A percentile compares a stretch with the other conserved stretches of the same genome.
Conservation (phyloP, 1,140 invertebrate species). For the Plectrocnemia conspersa region DNA sequence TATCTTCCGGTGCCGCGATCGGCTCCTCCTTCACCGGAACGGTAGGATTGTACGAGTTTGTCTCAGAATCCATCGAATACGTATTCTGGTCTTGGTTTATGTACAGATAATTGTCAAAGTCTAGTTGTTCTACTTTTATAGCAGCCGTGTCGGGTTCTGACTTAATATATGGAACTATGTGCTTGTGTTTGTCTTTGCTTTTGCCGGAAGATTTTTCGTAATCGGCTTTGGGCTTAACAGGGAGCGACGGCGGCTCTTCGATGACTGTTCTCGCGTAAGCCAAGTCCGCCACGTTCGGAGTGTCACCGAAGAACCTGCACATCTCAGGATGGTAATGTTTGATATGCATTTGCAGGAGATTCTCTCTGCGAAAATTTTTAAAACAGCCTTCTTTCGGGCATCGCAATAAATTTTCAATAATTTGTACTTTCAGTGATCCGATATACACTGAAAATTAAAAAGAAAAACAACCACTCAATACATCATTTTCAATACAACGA, state of each 20-base stretch:
- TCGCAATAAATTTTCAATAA: constrained; percentile 65
- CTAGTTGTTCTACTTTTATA: constrained; percentile 35
- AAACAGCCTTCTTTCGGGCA: constrained; percentile 79
- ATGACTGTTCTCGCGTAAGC: constrained; percentile 72
- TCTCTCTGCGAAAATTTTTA: constrained; percentile 87
- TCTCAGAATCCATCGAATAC: no score
- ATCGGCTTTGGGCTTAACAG: constrained; percentile 43
- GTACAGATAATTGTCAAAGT: constrained; percentile 35
- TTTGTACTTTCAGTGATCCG: constrained; percentile 63
- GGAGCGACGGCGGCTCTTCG: constrained; percentile 39
- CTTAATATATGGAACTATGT: constrained; percentile 4
- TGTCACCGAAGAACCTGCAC: constrained; percentile 67
- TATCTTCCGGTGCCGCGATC: no score
- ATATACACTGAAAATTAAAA: constrained; percentile 54
- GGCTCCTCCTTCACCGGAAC: no score
- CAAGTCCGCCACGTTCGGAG: constrained; percentile 79
- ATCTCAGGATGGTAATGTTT: constrained; percentile 85
- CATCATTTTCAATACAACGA: no score
- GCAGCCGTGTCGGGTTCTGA: neutral
- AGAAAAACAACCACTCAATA: no score
- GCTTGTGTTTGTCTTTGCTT: constrained; percentile 19
- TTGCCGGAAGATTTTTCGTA: constrained; percentile 40
- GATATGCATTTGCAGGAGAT: constrained; percentile 83
- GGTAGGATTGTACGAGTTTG: no score
- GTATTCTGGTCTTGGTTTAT: neutral